Percentiles rank a stretch among this genome's conserved stretches.
These are phyloP conservation scores for Peromyscus nudipes DNA, from an alignment of 2,797 vertebrate genomes.

Conservation along the genomic window DNA sequence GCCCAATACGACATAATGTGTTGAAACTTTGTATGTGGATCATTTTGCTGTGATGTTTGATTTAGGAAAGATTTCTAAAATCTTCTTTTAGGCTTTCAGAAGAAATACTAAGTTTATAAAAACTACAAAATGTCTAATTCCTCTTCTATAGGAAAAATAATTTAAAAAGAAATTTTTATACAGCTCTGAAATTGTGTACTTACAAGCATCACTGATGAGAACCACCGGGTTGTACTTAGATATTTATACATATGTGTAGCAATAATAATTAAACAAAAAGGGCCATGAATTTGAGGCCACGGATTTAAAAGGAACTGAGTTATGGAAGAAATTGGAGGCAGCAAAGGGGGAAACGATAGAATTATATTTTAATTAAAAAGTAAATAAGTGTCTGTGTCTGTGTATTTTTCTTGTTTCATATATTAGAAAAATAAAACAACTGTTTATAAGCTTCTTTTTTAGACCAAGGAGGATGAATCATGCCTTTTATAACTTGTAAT, in stretches of 20 bases:
- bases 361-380: not conserved
- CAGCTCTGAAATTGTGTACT: too few species aligned
- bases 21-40: not conserved
- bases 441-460: not conserved
- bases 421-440: not conserved
- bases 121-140: not conserved
- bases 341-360: not conserved
- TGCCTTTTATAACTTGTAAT: not conserved
- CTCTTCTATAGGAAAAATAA: not conserved
- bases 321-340: not conserved
- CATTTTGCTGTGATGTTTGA: not conserved
- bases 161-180: not conserved
- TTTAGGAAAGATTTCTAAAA: not conserved
- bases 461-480: not conserved
- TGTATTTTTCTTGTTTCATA: not conserved
- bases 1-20: not conserved
- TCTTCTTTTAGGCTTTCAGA: not conserved
- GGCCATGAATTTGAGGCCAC: not conserved
- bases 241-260: not conserved
- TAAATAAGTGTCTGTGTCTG: not conserved
- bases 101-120: not conserved
- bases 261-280: not conserved
- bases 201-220: not conserved
- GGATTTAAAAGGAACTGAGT: not conserved
- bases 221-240: not conserved